Evolutionary conservation across 1,140 invertebrate genomes (phyloP).

Genomic region (Orius insidiosus): DNA sequence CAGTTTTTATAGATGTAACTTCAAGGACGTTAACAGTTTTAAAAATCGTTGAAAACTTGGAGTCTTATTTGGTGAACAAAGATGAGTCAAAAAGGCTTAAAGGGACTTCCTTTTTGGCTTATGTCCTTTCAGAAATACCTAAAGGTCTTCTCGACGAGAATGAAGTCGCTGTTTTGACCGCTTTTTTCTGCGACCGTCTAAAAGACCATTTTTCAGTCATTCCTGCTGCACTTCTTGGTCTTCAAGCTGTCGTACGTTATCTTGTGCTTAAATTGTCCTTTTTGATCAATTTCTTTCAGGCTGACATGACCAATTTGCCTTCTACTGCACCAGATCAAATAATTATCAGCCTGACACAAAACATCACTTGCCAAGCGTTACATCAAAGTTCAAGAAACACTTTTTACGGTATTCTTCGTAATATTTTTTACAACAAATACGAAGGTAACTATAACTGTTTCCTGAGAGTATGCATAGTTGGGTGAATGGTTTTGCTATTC

Average conservation of each 20-base stretch:
- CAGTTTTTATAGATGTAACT: no score
- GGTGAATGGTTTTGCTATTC: no score
- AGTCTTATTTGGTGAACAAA: slow-evolving; percentile 13
- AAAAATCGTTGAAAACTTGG: slow-evolving; percentile 2
- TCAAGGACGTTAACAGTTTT: no score
- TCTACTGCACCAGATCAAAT: background rate
- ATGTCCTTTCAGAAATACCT: slow-evolving; percentile 39
- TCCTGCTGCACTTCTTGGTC: slow-evolving; percentile 48
- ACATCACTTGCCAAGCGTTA: background rate
- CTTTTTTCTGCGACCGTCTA: slow-evolving; percentile 56
- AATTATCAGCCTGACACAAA: background rate
- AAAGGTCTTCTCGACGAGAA: slow-evolving; percentile 35
- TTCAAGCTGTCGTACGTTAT: slow-evolving; percentile 39
- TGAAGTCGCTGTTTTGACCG: slow-evolving; percentile 45
- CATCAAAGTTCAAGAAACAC: background rate
- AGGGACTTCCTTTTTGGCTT: slow-evolving; percentile 16
- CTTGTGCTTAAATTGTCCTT: no score
- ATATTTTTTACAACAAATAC: background rate
- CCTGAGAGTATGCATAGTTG: no score
- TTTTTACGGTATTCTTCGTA: background rate
- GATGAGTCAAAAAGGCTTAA: slow-evolving; percentile 28
- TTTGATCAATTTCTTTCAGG: no score
- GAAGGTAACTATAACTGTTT: no score
- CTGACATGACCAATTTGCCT: background rate
- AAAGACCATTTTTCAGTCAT: slow-evolving; percentile 66